phyloP scores from a whole-genome alignment of 2,888 invertebrate species.

The Ophion slaviceki region DNA sequence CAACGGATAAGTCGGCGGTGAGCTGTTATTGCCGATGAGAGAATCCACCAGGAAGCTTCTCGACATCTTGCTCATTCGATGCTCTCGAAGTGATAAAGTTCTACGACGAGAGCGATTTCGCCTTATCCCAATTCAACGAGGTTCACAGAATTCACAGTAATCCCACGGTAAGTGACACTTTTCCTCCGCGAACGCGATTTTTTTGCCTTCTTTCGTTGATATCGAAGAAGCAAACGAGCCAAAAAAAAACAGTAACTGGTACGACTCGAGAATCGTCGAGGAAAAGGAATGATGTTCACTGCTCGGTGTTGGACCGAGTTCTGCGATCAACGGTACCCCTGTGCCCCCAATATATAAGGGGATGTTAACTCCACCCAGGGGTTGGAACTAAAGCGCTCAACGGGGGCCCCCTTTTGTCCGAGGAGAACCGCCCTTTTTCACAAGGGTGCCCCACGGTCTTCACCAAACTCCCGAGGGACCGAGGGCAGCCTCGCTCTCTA shows the following conservation, averaged over 20 bases:
- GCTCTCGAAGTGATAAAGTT: not conserved
- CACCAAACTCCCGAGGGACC: slow-evolving; percentile 66
- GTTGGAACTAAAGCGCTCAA: slow-evolving; percentile 74
- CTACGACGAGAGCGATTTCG: not conserved
- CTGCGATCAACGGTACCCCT: slow-evolving; percentile 71
- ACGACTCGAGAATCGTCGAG: not conserved
- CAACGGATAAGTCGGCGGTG: slow-evolving; percentile 84
- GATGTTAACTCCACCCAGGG: slow-evolving; percentile 82
- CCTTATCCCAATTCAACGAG: slow-evolving; percentile 31
- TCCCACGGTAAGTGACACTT: slow-evolving; percentile 61
- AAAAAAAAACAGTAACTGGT: not conserved
- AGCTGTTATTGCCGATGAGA: slow-evolving; percentile 87
- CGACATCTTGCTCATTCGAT: slow-evolving; percentile 86
- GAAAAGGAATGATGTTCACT: slow-evolving; percentile 57
- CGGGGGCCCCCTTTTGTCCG: slow-evolving; percentile 74
- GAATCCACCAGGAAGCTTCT: slow-evolving; percentile 93
- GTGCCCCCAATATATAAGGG: slow-evolving; percentile 71
- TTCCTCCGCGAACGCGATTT: slow-evolving; percentile 8
- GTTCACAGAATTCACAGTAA: slow-evolving; percentile 64
- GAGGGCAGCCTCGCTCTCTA: slow-evolving; percentile 13
- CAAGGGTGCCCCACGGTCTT: slow-evolving; percentile 71
- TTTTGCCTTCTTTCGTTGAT: not conserved
- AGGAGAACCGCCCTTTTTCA: slow-evolving; percentile 78
- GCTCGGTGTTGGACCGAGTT: slow-evolving; percentile 73
- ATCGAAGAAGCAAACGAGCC: not conserved